Conservation (phyloP, 2,797 vertebrate species). For the Parauchenoglanis punctatus region DNA sequence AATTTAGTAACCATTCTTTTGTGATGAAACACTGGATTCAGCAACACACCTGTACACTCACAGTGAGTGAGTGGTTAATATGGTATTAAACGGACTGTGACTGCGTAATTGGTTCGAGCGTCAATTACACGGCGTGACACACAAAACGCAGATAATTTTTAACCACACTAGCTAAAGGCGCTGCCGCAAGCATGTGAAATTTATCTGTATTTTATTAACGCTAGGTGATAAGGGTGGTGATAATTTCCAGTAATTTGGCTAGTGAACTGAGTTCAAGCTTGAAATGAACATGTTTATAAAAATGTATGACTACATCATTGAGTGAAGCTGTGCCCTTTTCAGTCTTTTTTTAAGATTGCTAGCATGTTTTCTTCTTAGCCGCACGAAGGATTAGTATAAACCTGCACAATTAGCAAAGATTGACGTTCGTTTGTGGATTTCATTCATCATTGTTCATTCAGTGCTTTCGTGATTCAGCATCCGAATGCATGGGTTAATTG, state of each 20-base stretch:
- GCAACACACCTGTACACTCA: not conserved
- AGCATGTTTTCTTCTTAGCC: not conserved
- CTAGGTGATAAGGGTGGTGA: not conserved
- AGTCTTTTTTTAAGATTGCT: not conserved
- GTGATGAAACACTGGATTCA: conserved; percentile 8
- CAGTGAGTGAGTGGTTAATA: conserved; percentile 10
- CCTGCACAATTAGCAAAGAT: not conserved
- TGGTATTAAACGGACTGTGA: conserved; percentile 24
- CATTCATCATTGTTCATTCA: not conserved
- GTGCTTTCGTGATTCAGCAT: not conserved
- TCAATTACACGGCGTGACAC: conserved; percentile 10
- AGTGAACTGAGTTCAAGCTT: not conserved
- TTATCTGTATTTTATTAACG: not conserved
- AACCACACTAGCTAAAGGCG: conserved; percentile 14
- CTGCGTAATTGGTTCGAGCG: conserved; percentile 35
- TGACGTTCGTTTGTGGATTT: not conserved
- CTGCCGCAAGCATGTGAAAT: not conserved
- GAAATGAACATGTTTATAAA: not conserved
- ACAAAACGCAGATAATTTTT: conserved; percentile 31
- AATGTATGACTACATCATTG: not conserved
- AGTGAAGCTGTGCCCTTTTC: not conserved
- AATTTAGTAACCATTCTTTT: not conserved
- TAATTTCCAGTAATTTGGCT: not conserved
- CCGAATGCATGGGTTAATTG: not conserved
- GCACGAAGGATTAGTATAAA: not conserved